phyloP scores from a whole-genome alignment of 2,797 vertebrate genomes.

The Vireo griseus region DNA sequence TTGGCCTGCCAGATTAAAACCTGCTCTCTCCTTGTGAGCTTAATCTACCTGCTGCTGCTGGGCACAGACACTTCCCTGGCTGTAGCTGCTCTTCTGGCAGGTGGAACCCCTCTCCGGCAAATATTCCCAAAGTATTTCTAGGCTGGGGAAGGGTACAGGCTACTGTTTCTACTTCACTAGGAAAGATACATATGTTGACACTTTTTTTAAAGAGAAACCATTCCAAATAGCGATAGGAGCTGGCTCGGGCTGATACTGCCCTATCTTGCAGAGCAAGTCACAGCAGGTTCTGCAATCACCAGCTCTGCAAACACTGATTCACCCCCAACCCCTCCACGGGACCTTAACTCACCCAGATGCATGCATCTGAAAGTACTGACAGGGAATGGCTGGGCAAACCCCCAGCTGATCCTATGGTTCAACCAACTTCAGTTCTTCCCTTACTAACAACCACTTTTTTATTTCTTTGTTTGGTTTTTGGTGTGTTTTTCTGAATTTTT shows the following conservation, averaged over 20 bases:
- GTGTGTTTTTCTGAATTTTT: not conserved
- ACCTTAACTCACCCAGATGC: accelerated
- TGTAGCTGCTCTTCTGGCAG: not conserved
- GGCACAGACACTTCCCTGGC: not conserved
- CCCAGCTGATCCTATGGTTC: not conserved
- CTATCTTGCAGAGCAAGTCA: not conserved
- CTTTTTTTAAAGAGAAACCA: not conserved
- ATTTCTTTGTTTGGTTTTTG: not conserved
- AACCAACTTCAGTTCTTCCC: not conserved
- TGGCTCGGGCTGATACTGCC: not conserved
- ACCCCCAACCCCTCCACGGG: accelerated
- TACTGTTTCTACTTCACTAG: not conserved
- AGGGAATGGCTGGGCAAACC: not conserved
- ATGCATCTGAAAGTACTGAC: accelerated
- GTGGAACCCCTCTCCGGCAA: not conserved
- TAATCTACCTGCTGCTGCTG: not conserved
- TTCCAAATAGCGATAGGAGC: not conserved
- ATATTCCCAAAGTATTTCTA: not conserved
- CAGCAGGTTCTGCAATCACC: not conserved
- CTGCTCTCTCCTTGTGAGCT: not conserved
- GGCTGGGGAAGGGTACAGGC: not conserved
- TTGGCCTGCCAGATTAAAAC: not conserved
- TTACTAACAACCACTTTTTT: not conserved
- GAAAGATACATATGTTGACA: not conserved
- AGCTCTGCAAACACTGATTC: not conserved